Base-by-base conservation (phyloP, 2,797 vertebrate genomes). In the Rhinogobio ventralis region DNA sequence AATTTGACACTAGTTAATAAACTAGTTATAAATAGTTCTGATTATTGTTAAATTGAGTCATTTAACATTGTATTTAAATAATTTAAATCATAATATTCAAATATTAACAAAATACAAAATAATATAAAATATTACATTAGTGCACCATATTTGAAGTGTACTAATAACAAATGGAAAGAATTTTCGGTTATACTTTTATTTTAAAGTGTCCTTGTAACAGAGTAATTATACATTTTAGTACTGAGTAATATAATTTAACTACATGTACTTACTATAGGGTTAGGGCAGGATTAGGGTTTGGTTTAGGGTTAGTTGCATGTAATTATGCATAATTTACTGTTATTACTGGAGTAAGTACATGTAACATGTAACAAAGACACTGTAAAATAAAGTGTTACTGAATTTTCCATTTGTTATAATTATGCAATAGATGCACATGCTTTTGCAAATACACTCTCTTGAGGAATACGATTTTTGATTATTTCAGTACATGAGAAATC, bases 401-500 rank as follows among this genome's bases (percentile, higher is more conserved):
- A 42, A 9, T 42, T 36, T 5, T 36, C 3, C 10, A 17, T 17
- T 60, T 42, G n/a, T 0, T 64, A 28, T 64, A 64, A 6, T 20
- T 60, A 23, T 71, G 36, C 17, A 71, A 15, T 45, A 15, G 46
- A 82, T 60, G 39, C 42, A 82, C 55, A 33, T 68, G 7, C 7
- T 23, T 82, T 62, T 62, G 80, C 69, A 82, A 73, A 82, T 82
- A 13, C 1, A 30, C 42, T 64, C 55, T 82, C 81, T 45, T 74
- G 81, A 64, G 71, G 30, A 64, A 64, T 25, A 0, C 13, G 5
- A 39, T 49, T 49, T 82, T 64, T n/a, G 1, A 49, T 49, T 39
- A 60, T 49, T 64, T 74, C 25, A 64, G 55, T 19, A 28, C 20
- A 73, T 46, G 28, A 62, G 13, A 62, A 74, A 74, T 36, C 62